Evolutionary conservation across 2,888 invertebrate genomes (phyloP).

Genomic region (Dione vanillae): DNA sequence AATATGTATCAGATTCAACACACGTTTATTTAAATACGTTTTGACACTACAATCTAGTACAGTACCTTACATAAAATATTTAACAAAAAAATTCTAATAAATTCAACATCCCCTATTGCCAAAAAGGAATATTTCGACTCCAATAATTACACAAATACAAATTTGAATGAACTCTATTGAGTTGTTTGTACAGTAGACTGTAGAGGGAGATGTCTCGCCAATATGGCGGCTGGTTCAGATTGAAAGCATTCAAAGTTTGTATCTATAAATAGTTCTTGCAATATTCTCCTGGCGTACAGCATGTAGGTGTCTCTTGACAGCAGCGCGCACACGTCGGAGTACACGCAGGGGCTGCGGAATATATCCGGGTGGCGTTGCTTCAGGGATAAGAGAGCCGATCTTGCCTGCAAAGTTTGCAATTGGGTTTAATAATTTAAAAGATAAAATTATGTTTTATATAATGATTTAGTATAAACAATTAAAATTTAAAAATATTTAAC

Average conservation of each 20-base stretch:
- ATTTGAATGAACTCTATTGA: conserved; percentile 32
- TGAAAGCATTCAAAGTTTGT: conserved; percentile 88
- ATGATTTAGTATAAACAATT: no score
- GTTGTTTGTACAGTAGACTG: conserved; percentile 39
- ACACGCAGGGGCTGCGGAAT: conserved; percentile 94
- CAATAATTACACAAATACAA: background rate
- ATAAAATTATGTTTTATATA: no score
- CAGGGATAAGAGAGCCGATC: conserved; percentile 90
- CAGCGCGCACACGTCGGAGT: conserved; percentile 94
- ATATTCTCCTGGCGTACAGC: conserved; percentile 91
- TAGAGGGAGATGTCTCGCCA: conserved; percentile 60
- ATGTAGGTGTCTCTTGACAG: conserved; percentile 92
- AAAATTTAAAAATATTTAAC: no score
- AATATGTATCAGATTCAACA: no score
- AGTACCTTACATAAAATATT: background rate
- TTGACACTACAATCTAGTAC: no score
- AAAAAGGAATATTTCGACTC: background rate
- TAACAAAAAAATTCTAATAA: background rate
- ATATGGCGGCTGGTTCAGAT: conserved; percentile 76
- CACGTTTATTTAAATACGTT: no score
- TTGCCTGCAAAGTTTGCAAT: conserved; percentile 84
- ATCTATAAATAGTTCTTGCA: conserved; percentile 97
- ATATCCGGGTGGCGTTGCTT: conserved; percentile 89
- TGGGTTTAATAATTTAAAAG: background rate
- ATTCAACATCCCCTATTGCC: background rate